phyloP scores from a whole-genome alignment of 92 coral and sea anemone genomes.

The Blastomussa wellsi region DNA sequence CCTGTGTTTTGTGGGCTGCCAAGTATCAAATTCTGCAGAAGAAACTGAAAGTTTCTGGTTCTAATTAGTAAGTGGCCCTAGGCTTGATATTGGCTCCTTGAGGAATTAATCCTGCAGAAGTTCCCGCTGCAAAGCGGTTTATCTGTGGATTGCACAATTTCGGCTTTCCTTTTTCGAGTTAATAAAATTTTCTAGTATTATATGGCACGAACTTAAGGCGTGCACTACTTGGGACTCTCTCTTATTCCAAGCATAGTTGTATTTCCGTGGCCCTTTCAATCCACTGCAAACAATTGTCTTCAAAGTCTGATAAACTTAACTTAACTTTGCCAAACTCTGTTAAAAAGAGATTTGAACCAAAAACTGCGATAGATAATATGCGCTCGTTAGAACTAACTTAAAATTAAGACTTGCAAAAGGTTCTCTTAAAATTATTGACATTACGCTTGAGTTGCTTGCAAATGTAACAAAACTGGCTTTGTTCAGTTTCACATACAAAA shows the following conservation, averaged over 20 bases:
- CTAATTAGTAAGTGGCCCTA: background rate
- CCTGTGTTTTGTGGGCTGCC: background rate
- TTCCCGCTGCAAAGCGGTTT: conserved; percentile 4
- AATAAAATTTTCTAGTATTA: background rate
- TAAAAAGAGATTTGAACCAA: background rate
- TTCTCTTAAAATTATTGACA: background rate
- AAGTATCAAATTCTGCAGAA: background rate
- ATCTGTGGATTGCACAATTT: background rate
- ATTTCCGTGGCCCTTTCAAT: background rate
- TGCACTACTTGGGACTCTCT: background rate
- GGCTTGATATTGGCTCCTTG: conserved; percentile 13
- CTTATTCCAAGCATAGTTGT: background rate
- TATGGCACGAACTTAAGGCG: background rate
- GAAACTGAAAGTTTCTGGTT: background rate
- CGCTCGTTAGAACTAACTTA: background rate
- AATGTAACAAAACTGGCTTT: background rate
- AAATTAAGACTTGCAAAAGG: background rate
- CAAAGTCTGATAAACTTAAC: background rate
- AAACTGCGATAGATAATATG: background rate
- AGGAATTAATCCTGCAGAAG: conserved; percentile 8
- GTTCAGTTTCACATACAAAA: background rate
- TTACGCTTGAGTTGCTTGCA: background rate
- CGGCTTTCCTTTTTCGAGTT: background rate
- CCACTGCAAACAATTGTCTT: background rate
- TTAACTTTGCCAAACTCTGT: background rate